Base-by-base conservation (phyloP, 2,797 vertebrate species). In the Sardinella longiceps region DNA sequence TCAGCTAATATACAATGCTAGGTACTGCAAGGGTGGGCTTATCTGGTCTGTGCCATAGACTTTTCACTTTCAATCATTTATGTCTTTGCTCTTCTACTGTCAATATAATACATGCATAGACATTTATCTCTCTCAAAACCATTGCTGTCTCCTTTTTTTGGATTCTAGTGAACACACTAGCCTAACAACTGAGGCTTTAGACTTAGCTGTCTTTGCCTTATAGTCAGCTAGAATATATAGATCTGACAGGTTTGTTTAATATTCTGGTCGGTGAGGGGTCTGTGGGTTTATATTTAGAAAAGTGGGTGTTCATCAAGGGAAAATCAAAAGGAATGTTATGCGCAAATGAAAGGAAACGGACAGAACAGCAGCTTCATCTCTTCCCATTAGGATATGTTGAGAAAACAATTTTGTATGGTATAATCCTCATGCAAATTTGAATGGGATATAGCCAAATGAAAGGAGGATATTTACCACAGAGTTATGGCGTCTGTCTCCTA, bases 271-370 rank as follows among this genome's bases (percentile, higher is more conserved):
- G 30, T 37, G 66, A 37, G 66, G 33, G 66, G 12, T 14, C 14
- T 39, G 33, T 30, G 12, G 3, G 15, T 74, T 20, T 15, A 74
- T 63, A 30, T 63, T 63, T 63, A 63, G 60, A 63, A 2, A 63
- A 63, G 28, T 14, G 12, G 60, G 48, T 14, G n/a, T 30, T 14
- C 12, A 12, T 12, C 1, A 56, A 56, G 39, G 66, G 66, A 74
- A 74, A 74, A 74, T 74, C 66, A 74, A 74, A 74, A 74, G 66
- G 15, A 37, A 37, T 70, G 33, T 70, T 70, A 12, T 30, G 63
- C 14, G 37, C 28, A 37, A 33, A 33, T 39, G 3, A 37, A 74
- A 74, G 66, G 30, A 30, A 74, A 12, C 30, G 18, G 66, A 74
- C 30, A 74, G 66, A 74, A 33, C 66, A 20, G 15, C 66, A 74